These are phyloP conservation scores for Porites cylindrica DNA, from an alignment of 92 coral and sea anemone genomes.

Conservation along the genomic window DNA sequence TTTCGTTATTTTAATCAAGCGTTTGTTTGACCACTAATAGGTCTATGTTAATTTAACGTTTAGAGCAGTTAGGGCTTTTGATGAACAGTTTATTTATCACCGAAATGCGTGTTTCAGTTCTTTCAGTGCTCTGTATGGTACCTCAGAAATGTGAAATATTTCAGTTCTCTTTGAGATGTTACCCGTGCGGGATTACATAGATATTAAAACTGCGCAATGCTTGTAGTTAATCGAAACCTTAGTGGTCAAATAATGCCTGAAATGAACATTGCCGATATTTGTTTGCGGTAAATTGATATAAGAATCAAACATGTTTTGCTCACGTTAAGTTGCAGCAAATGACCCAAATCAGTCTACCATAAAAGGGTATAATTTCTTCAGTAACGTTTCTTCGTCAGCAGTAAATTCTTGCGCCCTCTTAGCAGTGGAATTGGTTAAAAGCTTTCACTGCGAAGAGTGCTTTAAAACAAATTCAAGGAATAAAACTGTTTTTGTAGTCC, in stretches of 20 bases:
- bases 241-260: constrained; percentile 8
- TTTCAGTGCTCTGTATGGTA: background rate
- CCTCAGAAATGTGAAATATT: constrained; percentile 21
- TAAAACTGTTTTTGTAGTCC: too few relatives aligned
- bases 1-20: background rate
- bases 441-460: too few relatives aligned
- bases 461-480: too few relatives aligned
- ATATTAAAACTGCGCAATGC: background rate
- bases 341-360: too few relatives aligned
- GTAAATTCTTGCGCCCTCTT: too few relatives aligned
- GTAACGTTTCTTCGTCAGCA: too few relatives aligned
- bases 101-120: background rate
- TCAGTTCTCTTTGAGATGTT: background rate
- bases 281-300: background rate
- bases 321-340: background rate
- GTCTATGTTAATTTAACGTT: constrained; percentile 9
- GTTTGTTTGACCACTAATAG: constrained; percentile 26
- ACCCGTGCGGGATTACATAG: background rate
- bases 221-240: background rate
- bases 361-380: background rate
- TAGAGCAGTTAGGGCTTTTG: background rate
- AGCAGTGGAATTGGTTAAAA: too few relatives aligned
- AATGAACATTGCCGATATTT: background rate
- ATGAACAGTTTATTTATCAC: constrained; percentile 14
- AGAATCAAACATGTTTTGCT: background rate